Conservation (phyloP, 2,113 vertebrate genomes). For the Sturnira hondurensis region DNA sequence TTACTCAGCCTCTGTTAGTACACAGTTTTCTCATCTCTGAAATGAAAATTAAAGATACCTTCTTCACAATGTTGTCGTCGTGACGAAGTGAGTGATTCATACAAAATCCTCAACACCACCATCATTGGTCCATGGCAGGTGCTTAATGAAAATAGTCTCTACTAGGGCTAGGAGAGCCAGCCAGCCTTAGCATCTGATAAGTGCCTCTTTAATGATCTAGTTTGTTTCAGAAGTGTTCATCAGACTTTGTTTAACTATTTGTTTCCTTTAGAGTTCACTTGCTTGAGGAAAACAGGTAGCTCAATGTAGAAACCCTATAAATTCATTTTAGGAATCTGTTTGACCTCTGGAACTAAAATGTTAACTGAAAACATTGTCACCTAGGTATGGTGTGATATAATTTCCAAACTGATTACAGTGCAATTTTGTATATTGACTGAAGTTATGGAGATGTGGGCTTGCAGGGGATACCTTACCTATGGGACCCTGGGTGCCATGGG, state of each 20-base stretch:
- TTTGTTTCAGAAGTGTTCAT: background rate
- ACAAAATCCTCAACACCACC: background rate
- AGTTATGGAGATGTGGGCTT: background rate
- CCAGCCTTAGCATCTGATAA: background rate
- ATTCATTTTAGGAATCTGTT: background rate
- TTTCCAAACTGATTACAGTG: background rate
- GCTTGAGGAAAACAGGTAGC: background rate
- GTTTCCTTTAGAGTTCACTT: background rate
- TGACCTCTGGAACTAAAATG: background rate
- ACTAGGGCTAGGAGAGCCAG: background rate
- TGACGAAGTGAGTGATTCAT: background rate
- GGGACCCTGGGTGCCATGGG: background rate
- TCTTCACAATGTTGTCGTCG: background rate
- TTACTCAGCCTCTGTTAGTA: background rate
- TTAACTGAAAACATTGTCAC: background rate
- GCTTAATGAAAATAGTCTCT: background rate
- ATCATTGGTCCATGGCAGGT: fast-evolving
- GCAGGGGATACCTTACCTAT: background rate
- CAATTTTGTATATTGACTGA: background rate
- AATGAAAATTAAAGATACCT: background rate
- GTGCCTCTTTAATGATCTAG: background rate
- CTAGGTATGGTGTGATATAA: background rate
- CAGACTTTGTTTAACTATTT: background rate
- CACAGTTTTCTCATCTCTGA: background rate
- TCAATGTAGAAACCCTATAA: background rate